Base-by-base conservation (phyloP, 2,797 vertebrate genomes). In the Cossypha heuglini region DNA sequence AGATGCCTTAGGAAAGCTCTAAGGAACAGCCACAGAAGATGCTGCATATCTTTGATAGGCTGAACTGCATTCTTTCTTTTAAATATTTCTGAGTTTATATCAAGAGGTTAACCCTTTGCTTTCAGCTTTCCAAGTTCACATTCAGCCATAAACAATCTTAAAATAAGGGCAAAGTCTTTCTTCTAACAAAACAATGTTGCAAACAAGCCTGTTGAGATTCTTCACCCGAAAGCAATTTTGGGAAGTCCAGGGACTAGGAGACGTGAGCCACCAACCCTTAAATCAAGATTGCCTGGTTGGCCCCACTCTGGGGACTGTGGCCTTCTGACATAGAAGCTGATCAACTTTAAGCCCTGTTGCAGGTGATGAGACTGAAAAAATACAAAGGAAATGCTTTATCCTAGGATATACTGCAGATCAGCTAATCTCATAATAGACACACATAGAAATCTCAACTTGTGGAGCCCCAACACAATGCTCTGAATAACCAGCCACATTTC, bases 1-100 rank as follows among this genome's bases (percentile, higher is more conserved):
- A 77, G 16, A 69, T 73, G 73, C 42, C 51, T 85, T 69, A 71
- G 63, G 84, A 95, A 92, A 93, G 80, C 88, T 93, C 84, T 59
- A 81, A 94, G 86, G 86, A 96, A 54, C 46, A 88, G 83, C 24
- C 49, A 81, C 33, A 62, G 67, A 76, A 66, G 33, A 52, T 31
- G 24, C 37, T 89, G 43, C 0, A 1, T 20, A 38, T 52, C 26
- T 48, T 69, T 51, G 35, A 66, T 9, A 75, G 42, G 51, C 37
- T 75, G 46, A 88, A 69, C 40, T 37, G 18, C 45, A 51, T 43
- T 88, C n/a, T 72, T 74, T 33, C 24, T 75, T 88, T 66, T 71
- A 73, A 2, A 7, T 11, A 73, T 55, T 79, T 69, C 71, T 45
- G 37, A 87, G 45, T 85, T 91, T 51, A 5, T 54, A 76, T 18